Conservation (phyloP, 2,888 invertebrate genomes). For the Eristalinus aeneus region DNA sequence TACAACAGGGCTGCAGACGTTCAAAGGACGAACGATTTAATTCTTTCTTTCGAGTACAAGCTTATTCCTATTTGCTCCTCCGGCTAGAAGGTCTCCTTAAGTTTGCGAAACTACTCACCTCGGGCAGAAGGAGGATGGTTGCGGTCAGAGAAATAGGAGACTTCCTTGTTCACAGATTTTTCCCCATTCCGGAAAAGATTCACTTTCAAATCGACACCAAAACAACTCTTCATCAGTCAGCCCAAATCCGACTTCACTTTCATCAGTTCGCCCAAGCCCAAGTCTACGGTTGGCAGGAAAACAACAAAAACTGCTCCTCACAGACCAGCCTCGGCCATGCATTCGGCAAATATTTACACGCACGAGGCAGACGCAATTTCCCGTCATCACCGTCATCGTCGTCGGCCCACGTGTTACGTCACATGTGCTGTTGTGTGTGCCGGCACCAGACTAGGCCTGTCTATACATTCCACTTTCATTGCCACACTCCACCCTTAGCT, state of each 20-base stretch:
- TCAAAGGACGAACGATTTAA: no score
- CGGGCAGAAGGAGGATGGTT: no score
- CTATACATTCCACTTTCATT: slow-evolving; percentile 13
- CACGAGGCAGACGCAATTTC: background rate
- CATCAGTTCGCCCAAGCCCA: background rate
- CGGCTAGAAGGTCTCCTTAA: no score
- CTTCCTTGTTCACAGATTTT: no score
- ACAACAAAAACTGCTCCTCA: background rate
- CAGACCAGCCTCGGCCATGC: background rate
- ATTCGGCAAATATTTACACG: background rate
- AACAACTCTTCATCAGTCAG: background rate
- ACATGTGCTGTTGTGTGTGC: background rate
- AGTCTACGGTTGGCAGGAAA: background rate
- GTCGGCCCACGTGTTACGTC: no score
- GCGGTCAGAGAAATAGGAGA: no score
- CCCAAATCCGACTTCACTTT: background rate
- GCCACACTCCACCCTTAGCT: background rate
- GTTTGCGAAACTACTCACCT: no score
- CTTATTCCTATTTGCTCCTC: no score
- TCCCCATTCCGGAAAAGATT: no score
- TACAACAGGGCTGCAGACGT: no score
- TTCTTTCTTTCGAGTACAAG: no score
- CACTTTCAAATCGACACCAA: no score
- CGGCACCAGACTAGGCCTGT: background rate
- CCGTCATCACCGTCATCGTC: background rate